phyloP scores from a whole-genome alignment of 2,888 invertebrate species.

The Catocala nupta region DNA sequence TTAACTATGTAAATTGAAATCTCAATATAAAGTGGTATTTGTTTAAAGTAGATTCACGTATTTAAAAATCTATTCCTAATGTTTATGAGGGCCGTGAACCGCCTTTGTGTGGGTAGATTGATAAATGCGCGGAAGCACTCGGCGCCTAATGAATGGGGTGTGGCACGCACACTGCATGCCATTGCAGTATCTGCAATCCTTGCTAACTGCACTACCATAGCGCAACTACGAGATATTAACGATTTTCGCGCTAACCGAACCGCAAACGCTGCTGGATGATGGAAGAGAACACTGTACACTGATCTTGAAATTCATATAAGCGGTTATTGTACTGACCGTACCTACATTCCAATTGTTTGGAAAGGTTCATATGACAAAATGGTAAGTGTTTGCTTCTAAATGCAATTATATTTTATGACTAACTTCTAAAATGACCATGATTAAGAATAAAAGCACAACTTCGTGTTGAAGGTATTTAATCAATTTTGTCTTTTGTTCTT shows the following conservation, averaged over 20 bases:
- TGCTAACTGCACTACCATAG: slow-evolving; percentile 65
- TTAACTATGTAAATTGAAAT: slow-evolving; percentile 13
- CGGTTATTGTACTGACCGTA: background rate
- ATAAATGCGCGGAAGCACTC: slow-evolving; percentile 87
- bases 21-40: slow-evolving; percentile 9
- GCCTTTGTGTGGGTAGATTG: slow-evolving; percentile 76
- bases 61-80: slow-evolving; percentile 39
- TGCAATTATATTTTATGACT: background rate
- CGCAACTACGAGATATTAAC: slow-evolving; percentile 65
- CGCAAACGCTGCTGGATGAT: slow-evolving; percentile 53
- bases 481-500: background rate
- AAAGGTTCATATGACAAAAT: too few species aligned
- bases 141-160: slow-evolving; percentile 85
- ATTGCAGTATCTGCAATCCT: slow-evolving; percentile 77
- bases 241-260: slow-evolving; percentile 57
- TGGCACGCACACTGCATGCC: slow-evolving; percentile 81
- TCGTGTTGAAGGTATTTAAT: background rate
- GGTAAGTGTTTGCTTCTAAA: background rate
- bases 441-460: slow-evolving; percentile 8
- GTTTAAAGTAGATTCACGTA: slow-evolving; percentile 24
- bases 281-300: slow-evolving; percentile 27
- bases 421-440: background rate
- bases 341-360: too few species aligned
- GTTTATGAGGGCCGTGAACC: slow-evolving; percentile 57
- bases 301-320: slow-evolving; percentile 1